Base-by-base conservation (phyloP, 53 echinoderm and acorn worm genomes). In the Echinarachnius parma region DNA sequence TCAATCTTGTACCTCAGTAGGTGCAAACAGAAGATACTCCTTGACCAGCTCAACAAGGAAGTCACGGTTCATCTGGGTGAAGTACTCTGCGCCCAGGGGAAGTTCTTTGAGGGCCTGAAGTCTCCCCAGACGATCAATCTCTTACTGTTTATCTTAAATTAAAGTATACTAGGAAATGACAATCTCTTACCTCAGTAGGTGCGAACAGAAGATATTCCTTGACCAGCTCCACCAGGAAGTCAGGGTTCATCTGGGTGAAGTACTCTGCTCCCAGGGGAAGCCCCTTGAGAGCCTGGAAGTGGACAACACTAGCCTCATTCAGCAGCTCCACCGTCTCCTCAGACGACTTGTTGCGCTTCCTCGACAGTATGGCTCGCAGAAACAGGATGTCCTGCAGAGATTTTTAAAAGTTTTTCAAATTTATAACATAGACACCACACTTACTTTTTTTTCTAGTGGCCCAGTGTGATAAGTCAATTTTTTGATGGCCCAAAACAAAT, bases 1-100 rank as follows among this genome's bases (percentile, higher is more conserved):
- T n/a, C n/a, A n/a, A n/a, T n/a, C n/a, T 29, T 57, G 66, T 77
- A 96, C 98, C 88, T 91, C 90, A 1, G 88, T 90, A 3, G 98
- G 98, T 35, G 91, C 98, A 88, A 86, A 96, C 53, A 64, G 80
- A 4, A 96, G 83, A 50, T 96, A 91, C n/a, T 92, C 87, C 33
- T 84, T 80, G 53, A 87, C 84, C 28, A 92, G 55, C 64, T 92
- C 92, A 11, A 92, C 50, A 10, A 92, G 53, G 58, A 92, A 92
- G 64, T 92, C 92, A n/a, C 84, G 92, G 32, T 92, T 92, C 80
- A 92, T 57, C 28, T 87, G 66, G 1, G 80, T 55, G 54, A 76
- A 96, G 70, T 96, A 96, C 18, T 84, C 79, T 0, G 79, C 59
- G 2, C 98, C 91, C 0, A 96, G 88, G 39, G 98, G 98, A 11